These are phyloP conservation scores for Megalops cyprinoides DNA, from an alignment of 2,797 vertebrate species.

Conservation along the genomic window DNA sequence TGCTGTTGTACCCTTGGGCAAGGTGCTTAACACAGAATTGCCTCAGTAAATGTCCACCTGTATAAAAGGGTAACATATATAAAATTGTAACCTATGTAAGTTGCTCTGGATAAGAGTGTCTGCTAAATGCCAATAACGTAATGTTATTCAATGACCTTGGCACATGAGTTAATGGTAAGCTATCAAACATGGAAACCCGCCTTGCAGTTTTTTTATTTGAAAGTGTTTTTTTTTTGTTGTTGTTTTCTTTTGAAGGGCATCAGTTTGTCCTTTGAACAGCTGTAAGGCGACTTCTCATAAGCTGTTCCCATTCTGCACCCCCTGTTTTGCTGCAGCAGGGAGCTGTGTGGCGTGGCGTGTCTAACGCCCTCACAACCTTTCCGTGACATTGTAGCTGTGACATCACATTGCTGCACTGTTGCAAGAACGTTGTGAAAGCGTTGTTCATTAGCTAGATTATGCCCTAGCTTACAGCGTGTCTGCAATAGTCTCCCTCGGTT, in stretches of 20 bases:
- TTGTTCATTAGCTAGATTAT: not conserved
- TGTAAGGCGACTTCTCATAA: not conserved
- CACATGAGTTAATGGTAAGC: not conserved
- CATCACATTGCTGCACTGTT: not conserved
- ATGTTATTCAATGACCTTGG: not conserved
- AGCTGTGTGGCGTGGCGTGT: not conserved
- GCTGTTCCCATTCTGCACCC: not conserved
- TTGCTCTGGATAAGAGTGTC: too few species aligned
- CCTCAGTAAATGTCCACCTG: too few species aligned
- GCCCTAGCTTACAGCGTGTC: not conserved
- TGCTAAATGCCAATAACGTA: too few species aligned
- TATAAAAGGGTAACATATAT: too few species aligned
- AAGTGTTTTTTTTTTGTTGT: not conserved
- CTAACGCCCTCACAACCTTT: not conserved
- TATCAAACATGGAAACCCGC: not conserved
- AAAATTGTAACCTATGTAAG: too few species aligned
- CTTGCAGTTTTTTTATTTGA: not conserved
- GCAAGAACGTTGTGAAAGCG: not conserved
- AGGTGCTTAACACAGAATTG: too few species aligned
- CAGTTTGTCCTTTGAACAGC: not conserved
- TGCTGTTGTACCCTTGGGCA: too few species aligned
- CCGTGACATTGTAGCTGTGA: not conserved
- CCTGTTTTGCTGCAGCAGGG: too few species aligned
- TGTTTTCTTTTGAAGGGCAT: not conserved
- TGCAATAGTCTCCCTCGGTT: not conserved